A percentile compares a stretch with the other conserved stretches of the same genome.
These are phyloP conservation scores for Cygnus atratus DNA, from an alignment of 2,113 vertebrate genomes.

Conservation along the genomic window DNA sequence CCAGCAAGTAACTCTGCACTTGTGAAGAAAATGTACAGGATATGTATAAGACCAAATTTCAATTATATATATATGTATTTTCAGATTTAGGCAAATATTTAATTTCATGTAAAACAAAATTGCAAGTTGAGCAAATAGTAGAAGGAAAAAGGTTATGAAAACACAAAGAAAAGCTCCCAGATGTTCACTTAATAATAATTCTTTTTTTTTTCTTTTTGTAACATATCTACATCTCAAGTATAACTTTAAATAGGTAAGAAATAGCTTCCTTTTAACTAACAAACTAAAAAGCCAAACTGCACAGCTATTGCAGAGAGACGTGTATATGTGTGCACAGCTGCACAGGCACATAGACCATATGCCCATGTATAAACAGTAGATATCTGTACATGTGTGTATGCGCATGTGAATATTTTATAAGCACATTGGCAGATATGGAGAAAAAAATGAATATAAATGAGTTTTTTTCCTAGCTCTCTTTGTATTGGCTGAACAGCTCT, in stretches of 20 bases:
- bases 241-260: background rate
- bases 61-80: background rate
- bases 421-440: slow-evolving; percentile 10
- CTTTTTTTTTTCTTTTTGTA: background rate
- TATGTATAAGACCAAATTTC: background rate
- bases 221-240: background rate
- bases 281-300: background rate
- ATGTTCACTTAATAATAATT: background rate
- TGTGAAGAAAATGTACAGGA: background rate
- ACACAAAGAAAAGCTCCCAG: background rate
- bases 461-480: background rate
- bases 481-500: background rate
- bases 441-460: background rate
- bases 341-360: slow-evolving; percentile 34
- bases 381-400: background rate
- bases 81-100: background rate
- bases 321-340: slow-evolving; percentile 57
- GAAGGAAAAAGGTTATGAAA: background rate
- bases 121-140: background rate
- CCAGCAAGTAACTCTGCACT: background rate
- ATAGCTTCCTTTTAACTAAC: background rate
- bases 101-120: background rate
- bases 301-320: background rate
- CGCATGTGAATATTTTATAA: background rate
- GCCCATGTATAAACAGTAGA: slow-evolving; percentile 11